Conservation (phyloP, 2,888 invertebrate genomes). For the Morpho helenor region DNA sequence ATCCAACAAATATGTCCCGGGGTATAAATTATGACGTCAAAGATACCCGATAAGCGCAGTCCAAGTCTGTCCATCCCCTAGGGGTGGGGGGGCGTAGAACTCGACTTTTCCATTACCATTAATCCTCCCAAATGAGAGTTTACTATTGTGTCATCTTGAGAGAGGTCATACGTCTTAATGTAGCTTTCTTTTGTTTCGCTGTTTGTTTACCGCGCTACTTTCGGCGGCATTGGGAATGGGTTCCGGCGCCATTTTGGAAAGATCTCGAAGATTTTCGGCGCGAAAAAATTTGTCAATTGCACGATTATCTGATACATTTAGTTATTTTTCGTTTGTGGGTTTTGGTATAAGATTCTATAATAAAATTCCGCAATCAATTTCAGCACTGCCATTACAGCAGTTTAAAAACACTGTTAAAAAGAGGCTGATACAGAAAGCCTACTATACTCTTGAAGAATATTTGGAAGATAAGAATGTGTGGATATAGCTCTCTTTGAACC, state of each 20-base stretch:
- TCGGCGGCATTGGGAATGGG: slow-evolving; percentile 8
- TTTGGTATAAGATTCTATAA: too few relatives aligned
- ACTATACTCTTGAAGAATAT: too few relatives aligned
- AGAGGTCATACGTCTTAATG: slow-evolving; percentile 46
- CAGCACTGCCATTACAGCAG: too few relatives aligned
- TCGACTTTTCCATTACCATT: slow-evolving; percentile 59
- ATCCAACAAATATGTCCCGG: slow-evolving; percentile 21
- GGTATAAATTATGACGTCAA: slow-evolving; percentile 26
- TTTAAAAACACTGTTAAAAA: too few relatives aligned
- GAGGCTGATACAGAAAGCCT: too few relatives aligned
- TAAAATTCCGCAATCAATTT: too few relatives aligned
- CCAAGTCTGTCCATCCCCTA: slow-evolving; percentile 26
- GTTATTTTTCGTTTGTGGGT: too few relatives aligned
- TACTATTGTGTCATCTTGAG: slow-evolving; percentile 45
- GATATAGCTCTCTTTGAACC: too few relatives aligned
- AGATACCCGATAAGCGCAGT: slow-evolving; percentile 29
- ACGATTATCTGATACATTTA: too few relatives aligned
- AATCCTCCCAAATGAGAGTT: slow-evolving; percentile 49
- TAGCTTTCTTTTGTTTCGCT: slow-evolving; percentile 37
- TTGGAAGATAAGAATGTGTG: too few relatives aligned
- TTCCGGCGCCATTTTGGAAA: slow-evolving; percentile 15
- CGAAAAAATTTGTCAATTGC: too few relatives aligned
- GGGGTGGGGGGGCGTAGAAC: slow-evolving; percentile 31
- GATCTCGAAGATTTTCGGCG: too few relatives aligned
- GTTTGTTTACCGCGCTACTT: slow-evolving; percentile 25